phyloP scores from a whole-genome alignment of 2,888 invertebrate species.

The Limnephilus lunatus region DNA sequence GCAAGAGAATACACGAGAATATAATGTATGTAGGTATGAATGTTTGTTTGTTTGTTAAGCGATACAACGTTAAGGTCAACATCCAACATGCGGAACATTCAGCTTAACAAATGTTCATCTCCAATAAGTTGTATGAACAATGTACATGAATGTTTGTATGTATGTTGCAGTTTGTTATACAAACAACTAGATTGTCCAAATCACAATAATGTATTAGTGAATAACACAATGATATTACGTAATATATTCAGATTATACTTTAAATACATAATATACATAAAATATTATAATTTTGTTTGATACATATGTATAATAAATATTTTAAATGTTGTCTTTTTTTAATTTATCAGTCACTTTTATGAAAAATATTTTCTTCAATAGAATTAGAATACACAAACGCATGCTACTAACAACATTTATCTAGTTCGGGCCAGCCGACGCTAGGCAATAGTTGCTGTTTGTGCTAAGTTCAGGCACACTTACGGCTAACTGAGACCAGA shows the following conservation, averaged over 20 bases:
- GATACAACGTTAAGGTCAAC: not conserved
- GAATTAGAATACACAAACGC: constrained; percentile 63
- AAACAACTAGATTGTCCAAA: constrained; percentile 65
- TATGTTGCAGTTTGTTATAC: constrained; percentile 56
- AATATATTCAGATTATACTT: constrained; percentile 51
- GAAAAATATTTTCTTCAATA: constrained; percentile 66
- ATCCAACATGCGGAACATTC: not conserved
- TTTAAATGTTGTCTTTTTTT: constrained; percentile 61
- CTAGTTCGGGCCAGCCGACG: constrained; percentile 63
- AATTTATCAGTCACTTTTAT: constrained; percentile 66
- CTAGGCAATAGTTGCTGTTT: constrained; percentile 51
- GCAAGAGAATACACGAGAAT: constrained; percentile 12
- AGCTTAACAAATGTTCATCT: constrained; percentile 19
- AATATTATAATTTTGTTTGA: constrained; percentile 59
- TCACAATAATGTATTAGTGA: constrained; percentile 62
- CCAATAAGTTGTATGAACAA: constrained; percentile 43
- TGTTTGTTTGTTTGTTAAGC: not conserved
- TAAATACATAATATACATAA: constrained; percentile 59
- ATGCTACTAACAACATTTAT: constrained; percentile 59
- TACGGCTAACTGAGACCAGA: not conserved
- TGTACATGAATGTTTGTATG: constrained; percentile 10
- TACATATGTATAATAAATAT: constrained; percentile 64
- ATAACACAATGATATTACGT: constrained; percentile 55
- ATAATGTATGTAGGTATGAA: not conserved
- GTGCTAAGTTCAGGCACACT: not conserved